Conservation (phyloP, 1,140 invertebrate genomes). For the Drosophila ironensis region DNA sequence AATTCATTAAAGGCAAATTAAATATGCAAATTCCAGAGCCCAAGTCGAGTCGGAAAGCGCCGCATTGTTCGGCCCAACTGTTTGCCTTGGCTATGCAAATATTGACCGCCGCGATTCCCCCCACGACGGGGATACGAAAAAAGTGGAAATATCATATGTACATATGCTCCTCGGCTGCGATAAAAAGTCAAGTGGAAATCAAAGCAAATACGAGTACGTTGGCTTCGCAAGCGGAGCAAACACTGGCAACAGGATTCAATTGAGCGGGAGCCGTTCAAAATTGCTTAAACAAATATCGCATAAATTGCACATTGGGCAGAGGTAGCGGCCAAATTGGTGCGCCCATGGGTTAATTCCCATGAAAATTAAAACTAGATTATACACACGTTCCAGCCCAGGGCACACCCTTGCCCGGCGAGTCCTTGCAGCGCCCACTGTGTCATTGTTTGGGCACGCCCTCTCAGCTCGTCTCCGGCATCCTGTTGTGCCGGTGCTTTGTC, state of each 20-base stretch:
- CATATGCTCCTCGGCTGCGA: slow-evolving; percentile 31
- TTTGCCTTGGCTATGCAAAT: slow-evolving; percentile 70
- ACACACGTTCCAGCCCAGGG: slow-evolving; percentile 39
- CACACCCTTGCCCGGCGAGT: slow-evolving; percentile 14
- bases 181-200: slow-evolving; percentile 75
- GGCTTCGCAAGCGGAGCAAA: slow-evolving; percentile 34
- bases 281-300: slow-evolving; percentile 61
- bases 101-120: slow-evolving; percentile 36
- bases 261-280: slow-evolving; percentile 31
- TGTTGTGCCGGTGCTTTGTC: slow-evolving; percentile 51
- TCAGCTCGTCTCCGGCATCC: slow-evolving; percentile 21
- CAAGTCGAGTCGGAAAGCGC: slow-evolving; percentile 39
- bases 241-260: slow-evolving; percentile 5
- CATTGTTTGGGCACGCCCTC: slow-evolving; percentile 74
- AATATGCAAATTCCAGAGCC: slow-evolving; percentile 60
- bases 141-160: slow-evolving; percentile 58
- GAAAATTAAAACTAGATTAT: slow-evolving; percentile 79
- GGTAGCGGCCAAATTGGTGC: slow-evolving; percentile 17
- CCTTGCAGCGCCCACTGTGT: slow-evolving; percentile 75
- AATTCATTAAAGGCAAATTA: slow-evolving; percentile 81
- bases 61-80: slow-evolving; percentile 39
- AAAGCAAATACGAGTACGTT: slow-evolving; percentile 67
- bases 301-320: slow-evolving; percentile 58
- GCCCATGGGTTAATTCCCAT: slow-evolving; percentile 72
- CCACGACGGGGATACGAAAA: slow-evolving; percentile 13